Evolutionary conservation across 2,113 vertebrate genomes (phyloP).

Genomic region (Tursiops truncatus): DNA sequence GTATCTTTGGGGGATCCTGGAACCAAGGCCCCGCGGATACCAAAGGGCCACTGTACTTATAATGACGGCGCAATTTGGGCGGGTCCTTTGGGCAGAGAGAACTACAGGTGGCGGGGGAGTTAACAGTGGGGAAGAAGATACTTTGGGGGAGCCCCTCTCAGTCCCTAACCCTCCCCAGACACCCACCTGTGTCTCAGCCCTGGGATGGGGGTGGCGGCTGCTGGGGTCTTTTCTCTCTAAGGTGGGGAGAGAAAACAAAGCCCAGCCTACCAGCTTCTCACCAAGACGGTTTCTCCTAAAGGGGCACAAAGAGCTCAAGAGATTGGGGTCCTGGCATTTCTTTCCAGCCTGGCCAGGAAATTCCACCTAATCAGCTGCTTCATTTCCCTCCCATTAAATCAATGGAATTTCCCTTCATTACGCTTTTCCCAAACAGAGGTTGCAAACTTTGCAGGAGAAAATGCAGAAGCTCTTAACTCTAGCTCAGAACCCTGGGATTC

Average conservation of each 20-base stretch:
- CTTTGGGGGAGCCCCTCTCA: accelerated
- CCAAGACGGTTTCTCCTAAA: neutral
- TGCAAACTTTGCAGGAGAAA: neutral
- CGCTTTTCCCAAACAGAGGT: neutral
- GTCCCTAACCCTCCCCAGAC: neutral
- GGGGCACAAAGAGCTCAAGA: neutral
- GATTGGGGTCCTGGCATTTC: neutral
- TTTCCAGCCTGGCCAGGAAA: neutral
- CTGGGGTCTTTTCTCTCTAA: neutral
- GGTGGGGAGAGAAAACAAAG: too few relatives aligned
- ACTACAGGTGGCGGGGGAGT: neutral
- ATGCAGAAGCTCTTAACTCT: accelerated
- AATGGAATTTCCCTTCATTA: constrained; percentile 28
- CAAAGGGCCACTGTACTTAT: neutral
- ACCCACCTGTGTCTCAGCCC: neutral
- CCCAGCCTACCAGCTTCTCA: neutral
- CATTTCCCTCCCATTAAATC: neutral
- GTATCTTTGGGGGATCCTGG: neutral
- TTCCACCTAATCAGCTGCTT: neutral
- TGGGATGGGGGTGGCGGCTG: accelerated
- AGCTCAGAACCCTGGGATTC: neutral
- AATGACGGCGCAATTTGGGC: accelerated
- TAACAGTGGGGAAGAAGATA: neutral
- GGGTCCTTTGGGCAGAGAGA: neutral
- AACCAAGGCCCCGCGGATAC: neutral